Base-by-base conservation (phyloP, 2,113 vertebrate species). In the Gymnocephalus cernua region DNA sequence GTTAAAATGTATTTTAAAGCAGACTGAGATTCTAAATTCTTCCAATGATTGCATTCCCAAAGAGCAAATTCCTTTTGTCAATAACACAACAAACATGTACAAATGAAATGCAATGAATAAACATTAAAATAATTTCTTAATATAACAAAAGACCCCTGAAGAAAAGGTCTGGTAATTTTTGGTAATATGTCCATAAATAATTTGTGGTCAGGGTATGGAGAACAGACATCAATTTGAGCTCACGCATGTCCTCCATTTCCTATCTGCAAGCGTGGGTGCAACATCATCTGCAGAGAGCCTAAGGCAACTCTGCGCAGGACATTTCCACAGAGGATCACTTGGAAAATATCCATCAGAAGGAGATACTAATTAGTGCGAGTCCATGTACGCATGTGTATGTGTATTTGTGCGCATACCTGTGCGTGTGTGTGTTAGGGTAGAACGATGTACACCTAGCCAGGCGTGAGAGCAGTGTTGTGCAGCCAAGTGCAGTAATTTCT, bases 401-500 rank as follows among this genome's bases (percentile, higher is more conserved):
- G 61, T 62, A 13, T 56, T 62, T 75, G 74, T 45, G 82, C 76
- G 79, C 44, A 41, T 82, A 84, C 29, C 56, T 72, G 80, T 85
- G 83, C 45, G 48, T 58, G 82, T 78, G 65, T 59, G 65, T 83
- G 83, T 74, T 58, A 76, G 80, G 85, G 89, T 77, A 91, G 64
- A 76, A 48, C 84, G 88, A 90, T 83, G 83, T 86, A 90, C 91
- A 93, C 90, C 85, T 89, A 91, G 91, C 90, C 84, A 88, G 91
- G 91, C 86, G 66, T 83, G 88, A 90, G 91, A 93, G 89, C 86
- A 80, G 88, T 81, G 89, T 94, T 93, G 87, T 94, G 91, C 91
- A 87, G 91, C 89, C 77, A 84, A 92, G 90, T 94, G 92, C 91
- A 93, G 93, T 94, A 91, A 95, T 95, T 93, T 94, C 94, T 95